Base-by-base conservation (phyloP, 64 coral and sea anemone genomes). In the Actinia equina region DNA sequence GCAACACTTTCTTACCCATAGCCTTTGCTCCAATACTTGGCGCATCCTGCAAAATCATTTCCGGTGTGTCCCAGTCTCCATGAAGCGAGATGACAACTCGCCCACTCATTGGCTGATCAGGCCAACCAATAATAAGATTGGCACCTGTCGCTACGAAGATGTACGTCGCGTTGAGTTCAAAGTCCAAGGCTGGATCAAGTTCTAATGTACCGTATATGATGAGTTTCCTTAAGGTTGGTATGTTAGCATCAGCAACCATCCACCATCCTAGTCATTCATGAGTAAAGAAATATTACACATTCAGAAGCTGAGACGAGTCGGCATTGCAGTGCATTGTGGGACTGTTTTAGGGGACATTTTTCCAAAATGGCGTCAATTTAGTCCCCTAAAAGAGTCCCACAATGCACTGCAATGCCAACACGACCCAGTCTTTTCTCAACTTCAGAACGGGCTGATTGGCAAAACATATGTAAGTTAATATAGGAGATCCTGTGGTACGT, bases 121-220 rank as follows among this genome's bases (percentile, higher is more conserved):
- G 22, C 89, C 90, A 95, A 44, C 90, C 94, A 61, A 92, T 95
- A 41, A 95, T 95, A 41, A 95, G 76, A 83, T 93, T 93, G 0
- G 80, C 92, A 60, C 63, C 92, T 23, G 69, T 25, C 10, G 64
- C 87, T 71, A 93, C 77, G 23, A 81, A 76, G 74, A 93, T 93
- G 77, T 93, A 74, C 2, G 92, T 93, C n/a, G 87, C 92, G 67
- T 95, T 92, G 4, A 95, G 87, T 22, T 89, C 90, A 77, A 89
- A 87, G 82, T 92, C 87, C 84, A 86, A 92, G 70, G 22, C 14
- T 51, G 86, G 71, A 10, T 92, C 89, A 13, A 95, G 43, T 78
- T 95, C 94, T 13, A 92, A 19, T n/a, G 87, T 88, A 3, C 94
- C 94, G 83, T 92, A 92, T 25, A 95, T 78, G 43, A 86, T 52